phyloP scores from a whole-genome alignment of 2,113 vertebrate genomes.

The Eulemur macaco region DNA sequence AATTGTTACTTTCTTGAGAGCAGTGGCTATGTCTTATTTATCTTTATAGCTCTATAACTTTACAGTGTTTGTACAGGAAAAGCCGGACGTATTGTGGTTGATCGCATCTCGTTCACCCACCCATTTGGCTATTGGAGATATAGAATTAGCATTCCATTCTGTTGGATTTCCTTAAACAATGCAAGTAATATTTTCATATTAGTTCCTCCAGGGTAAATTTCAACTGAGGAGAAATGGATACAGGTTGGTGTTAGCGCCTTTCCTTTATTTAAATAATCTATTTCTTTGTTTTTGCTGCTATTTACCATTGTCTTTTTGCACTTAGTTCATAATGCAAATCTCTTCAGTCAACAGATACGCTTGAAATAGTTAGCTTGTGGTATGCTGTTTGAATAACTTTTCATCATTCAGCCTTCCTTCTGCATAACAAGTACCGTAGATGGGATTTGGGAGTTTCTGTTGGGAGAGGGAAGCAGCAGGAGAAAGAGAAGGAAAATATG shows the following conservation, averaged over 20 bases:
- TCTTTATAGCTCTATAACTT: background rate
- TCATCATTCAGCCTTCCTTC: slow-evolving; percentile 50
- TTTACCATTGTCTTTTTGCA: slow-evolving; percentile 74
- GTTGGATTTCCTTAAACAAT: slow-evolving; percentile 58
- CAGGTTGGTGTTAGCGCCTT: background rate
- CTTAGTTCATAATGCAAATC: slow-evolving; percentile 76
- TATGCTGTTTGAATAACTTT: slow-evolving; percentile 69
- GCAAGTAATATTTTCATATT: slow-evolving; percentile 71
- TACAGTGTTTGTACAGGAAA: background rate
- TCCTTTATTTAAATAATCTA: slow-evolving; percentile 68
- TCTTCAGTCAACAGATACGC: slow-evolving; percentile 74
- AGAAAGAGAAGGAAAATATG: background rate
- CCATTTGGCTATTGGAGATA: slow-evolving; percentile 21
- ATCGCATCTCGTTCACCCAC: slow-evolving; percentile 18
- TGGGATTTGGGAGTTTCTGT: background rate
- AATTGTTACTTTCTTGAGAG: background rate
- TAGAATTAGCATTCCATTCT: slow-evolving; percentile 57
- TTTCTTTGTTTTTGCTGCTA: slow-evolving; percentile 77
- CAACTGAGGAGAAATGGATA: slow-evolving; percentile 56
- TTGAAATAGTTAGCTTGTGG: slow-evolving; percentile 63
- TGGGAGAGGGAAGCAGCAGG: background rate
- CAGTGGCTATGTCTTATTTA: slow-evolving; percentile 1
- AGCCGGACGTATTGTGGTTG: background rate
- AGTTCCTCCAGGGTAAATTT: slow-evolving; percentile 74
- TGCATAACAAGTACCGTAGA: slow-evolving; percentile 51